Percentiles rank a stretch among this genome's conserved stretches.
phyloP scores from a whole-genome alignment of 2,113 vertebrate genomes.

The Brachyhypopomus gauderio region DNA sequence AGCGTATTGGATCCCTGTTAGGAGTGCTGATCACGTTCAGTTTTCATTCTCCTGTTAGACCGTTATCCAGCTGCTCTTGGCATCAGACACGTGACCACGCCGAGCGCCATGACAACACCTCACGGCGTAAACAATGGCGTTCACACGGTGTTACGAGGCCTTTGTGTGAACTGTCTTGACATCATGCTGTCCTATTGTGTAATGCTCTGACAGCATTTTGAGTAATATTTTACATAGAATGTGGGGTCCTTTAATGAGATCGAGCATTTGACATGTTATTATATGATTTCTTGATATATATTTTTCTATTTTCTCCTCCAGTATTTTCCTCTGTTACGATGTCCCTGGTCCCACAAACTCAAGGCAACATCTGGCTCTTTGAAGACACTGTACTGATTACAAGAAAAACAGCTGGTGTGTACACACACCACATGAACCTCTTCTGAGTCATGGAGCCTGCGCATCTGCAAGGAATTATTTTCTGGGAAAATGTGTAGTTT shows the following conservation, averaged over 20 bases:
- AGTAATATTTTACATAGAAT: neutral
- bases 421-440: neutral
- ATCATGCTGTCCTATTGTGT: neutral
- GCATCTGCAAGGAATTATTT: too few species aligned
- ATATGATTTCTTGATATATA: neutral
- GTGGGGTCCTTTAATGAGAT: too few species aligned
- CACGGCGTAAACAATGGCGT: neutral
- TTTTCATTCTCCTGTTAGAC: neutral
- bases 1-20: neutral
- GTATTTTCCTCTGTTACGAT: constrained; percentile 91
- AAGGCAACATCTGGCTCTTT: constrained; percentile 95
- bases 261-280: neutral
- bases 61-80: neutral
- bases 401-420: constrained; percentile 86
- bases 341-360: constrained; percentile 88
- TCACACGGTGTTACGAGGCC: neutral
- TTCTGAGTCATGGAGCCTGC: neutral
- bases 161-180: neutral
- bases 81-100: neutral
- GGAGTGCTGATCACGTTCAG: neutral
- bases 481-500: neutral
- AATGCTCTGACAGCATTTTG: neutral
- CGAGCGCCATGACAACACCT: neutral
- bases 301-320: constrained; percentile 60
- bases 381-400: constrained; percentile 91